Base-by-base conservation (phyloP, 2,888 invertebrate species). In the Caenorhabditis sp. region DNA sequence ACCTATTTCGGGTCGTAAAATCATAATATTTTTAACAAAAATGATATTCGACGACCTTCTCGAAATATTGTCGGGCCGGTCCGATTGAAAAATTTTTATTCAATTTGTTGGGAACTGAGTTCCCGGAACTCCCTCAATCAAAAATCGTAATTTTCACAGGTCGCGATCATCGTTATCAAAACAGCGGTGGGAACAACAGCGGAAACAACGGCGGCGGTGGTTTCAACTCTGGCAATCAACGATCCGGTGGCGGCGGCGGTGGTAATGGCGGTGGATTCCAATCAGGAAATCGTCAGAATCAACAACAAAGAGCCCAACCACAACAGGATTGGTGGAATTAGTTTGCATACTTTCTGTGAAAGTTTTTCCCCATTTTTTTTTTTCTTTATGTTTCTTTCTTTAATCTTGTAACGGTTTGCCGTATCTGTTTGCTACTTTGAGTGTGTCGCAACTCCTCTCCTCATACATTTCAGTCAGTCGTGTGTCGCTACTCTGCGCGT, bases 121-220 rank as follows among this genome's bases (percentile, higher is more conserved):
- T n/a, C n/a, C n/a, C n/a, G n/a, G n/a, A n/a, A n/a, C n/a, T n/a
- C n/a, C n/a, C n/a, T n/a, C n/a, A n/a, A n/a, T n/a, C n/a, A 54
- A 19, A 54, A 19, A 43, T 43, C 3, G 2, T 43, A 17, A 43
- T 2, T 17, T 12, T 74, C 70, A 49, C 53, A 79, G 79, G 84
- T 51, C 83, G 85, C 68, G 86, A 86, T 82, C 84, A 86, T 60
- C 86, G 85, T 84, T 77, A 82, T 21, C 84, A 85, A 60, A 72
- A 78, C 57, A 68, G 74, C 26, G 77, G 78, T 14, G 58, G 66
- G 21, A 66, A 59, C 50, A 60, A 67, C 49, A 62, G 66, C 19
- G 66, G 74, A 51, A 66, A 58, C 54, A 66, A 71, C 26, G 64
- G 68, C 23, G 70, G 68, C n/a, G 67, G 69, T 51, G 69, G 72